A percentile compares a stretch with the other conserved stretches of the same genome.
Conservation (phyloP, 2,113 vertebrate species). For the Kryptolebias marmoratus region DNA sequence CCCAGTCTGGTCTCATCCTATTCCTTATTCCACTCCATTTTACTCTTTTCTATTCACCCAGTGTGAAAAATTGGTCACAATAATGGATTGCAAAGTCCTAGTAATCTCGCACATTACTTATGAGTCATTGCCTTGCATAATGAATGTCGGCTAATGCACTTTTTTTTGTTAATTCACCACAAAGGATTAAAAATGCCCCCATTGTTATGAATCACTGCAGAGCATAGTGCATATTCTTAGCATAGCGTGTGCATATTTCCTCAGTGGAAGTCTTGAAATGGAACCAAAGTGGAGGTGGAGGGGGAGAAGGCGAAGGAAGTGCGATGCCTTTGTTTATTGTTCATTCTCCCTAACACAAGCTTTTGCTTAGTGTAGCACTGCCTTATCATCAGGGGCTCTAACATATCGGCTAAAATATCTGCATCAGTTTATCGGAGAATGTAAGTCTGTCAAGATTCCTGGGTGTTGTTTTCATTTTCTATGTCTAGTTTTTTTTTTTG, state of each 20-base stretch:
- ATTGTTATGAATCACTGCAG: constrained; percentile 45
- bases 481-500: constrained; percentile 4
- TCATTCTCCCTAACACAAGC: not conserved
- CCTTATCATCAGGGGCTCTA: constrained; percentile 17
- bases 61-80: constrained; percentile 49
- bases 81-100: constrained; percentile 60
- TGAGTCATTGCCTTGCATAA: constrained; percentile 65
- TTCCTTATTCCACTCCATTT: constrained; percentile 37
- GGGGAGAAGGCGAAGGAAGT: not conserved
- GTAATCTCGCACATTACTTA: constrained; percentile 67
- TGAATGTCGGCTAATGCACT: constrained; percentile 62
- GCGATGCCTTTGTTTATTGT: constrained; percentile 17
- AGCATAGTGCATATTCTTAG: constrained; percentile 20
- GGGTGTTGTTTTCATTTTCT: constrained; percentile 3
- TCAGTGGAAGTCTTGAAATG: constrained; percentile 10
- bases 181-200: constrained; percentile 53
- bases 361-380: constrained; percentile 6
- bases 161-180: constrained; percentile 61
- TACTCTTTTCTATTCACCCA: constrained; percentile 34
- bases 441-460: constrained; percentile 16
- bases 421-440: constrained; percentile 23
- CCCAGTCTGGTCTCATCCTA: constrained; percentile 19
- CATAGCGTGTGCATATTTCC: constrained; percentile 17
- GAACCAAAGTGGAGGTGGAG: not conserved
- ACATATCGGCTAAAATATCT: constrained; percentile 27